Evolutionary conservation across 2,113 vertebrate genomes (phyloP), one percentile per base, ranked within the genome.

Genomic region (Zapus hudsonius): DNA sequence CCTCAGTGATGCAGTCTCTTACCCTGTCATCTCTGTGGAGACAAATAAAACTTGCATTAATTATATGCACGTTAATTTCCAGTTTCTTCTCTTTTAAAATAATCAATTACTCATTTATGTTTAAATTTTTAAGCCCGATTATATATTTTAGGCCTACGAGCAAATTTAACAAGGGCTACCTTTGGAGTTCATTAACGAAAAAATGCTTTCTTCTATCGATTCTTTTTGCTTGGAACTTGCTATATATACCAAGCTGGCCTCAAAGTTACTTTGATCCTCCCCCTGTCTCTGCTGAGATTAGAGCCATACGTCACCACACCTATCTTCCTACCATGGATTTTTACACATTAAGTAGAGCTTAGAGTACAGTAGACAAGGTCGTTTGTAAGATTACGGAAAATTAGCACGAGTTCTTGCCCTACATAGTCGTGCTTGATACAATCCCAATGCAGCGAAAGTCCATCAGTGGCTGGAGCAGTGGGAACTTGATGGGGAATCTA

Each of bases 1-100:
- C 94, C 22, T 97, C 89, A 27, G 72, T 92, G 67, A 95, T 42
- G 5, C 74, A 94, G 27, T 95, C 94, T 94, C 90, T 96, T 88
- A 85, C 87, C 78, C 93, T 82, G 20, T 73, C 78, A 29, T 92
- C 94, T 89, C 97, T 96, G 91, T 69, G 74, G 38, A 80, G 82
- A 91, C 80, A 91, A 90, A 94, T 64, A 86, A 6, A 90, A 36
- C 22, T 42, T 25, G 74, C 63, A 87, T 94, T 84, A 94, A 89
- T 76, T 66, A 33, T 12, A 90, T 70, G 79, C 89, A 81, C 40
- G n/a, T 78, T 8, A 92, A 87, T 64, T 91, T 95, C 87, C 25
- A 90, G 61, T 91, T 66, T 80, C 36, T 17, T 76, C 13, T 79
- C 73, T 64, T 93, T 96, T 93, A 78, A 89, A 72, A 93, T 67